These are phyloP conservation scores for Papilio gigon DNA, from an alignment of 2,888 invertebrate species.

Conservation along the genomic window DNA sequence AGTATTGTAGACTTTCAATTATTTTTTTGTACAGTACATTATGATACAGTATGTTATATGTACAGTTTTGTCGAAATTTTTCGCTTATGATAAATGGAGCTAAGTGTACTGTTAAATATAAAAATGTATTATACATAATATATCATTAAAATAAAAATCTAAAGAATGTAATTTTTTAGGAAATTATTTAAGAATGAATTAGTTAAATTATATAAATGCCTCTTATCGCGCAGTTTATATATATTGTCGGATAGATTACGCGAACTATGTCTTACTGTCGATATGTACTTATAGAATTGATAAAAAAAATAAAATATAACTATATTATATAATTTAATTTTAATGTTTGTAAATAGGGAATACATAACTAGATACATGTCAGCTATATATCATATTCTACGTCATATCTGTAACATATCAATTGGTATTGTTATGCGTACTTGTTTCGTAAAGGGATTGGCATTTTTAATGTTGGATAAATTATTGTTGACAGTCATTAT, in stretches of 20 bases:
- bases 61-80: conserved; percentile 67
- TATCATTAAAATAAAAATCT: conserved; percentile 18
- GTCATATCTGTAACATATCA: conserved; percentile 40
- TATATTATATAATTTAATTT: conserved; percentile 38
- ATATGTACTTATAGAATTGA: conserved; percentile 38
- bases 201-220: conserved; percentile 55
- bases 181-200: conserved; percentile 46
- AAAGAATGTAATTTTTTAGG: conserved; percentile 41
- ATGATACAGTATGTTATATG: conserved; percentile 60
- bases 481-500: not conserved
- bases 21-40: conserved; percentile 1
- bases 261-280: conserved; percentile 54
- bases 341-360: not conserved
- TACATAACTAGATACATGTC: conserved; percentile 20
- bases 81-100: conserved; percentile 64
- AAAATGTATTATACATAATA: conserved; percentile 45
- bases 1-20: conserved; percentile 23
- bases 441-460: not conserved
- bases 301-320: conserved; percentile 46
- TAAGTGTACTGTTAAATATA: conserved; percentile 56
- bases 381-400: conserved; percentile 29
- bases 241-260: conserved; percentile 77
- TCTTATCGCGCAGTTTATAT: conserved; percentile 58
- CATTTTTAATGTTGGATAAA: not conserved
- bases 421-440: conserved; percentile 27